A percentile compares a stretch with the other conserved stretches of the same genome.
Evolutionary conservation across 2,113 vertebrate species (phyloP).

Genomic region (Galeopterus variegatus): DNA sequence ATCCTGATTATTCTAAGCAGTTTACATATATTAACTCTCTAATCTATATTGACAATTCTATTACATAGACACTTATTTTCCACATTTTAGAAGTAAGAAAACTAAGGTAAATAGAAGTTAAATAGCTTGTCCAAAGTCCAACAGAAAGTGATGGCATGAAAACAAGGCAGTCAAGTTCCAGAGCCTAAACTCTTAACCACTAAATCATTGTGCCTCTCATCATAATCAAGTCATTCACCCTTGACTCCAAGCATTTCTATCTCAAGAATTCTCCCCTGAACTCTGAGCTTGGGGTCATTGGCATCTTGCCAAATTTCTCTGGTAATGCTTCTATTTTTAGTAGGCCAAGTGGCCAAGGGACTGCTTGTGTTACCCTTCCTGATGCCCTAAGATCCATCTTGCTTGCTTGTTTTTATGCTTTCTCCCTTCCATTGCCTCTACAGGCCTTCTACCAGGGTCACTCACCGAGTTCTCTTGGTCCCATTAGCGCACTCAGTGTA

Average conservation of each 20-base stretch:
- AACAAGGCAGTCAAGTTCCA: not conserved
- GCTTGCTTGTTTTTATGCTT: not conserved
- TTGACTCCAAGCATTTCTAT: constrained; percentile 75
- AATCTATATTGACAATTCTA: not conserved
- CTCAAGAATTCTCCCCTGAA: constrained; percentile 63
- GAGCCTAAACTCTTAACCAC: constrained; percentile 8
- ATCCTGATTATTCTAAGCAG: not conserved
- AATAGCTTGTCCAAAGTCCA: constrained; percentile 17
- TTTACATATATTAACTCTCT: not conserved
- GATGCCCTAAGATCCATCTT: constrained; percentile 35
- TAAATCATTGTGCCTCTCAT: constrained; percentile 35
- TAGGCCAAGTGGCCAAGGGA: constrained; percentile 28
- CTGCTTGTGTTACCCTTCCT: constrained; percentile 35
- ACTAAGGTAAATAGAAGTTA: constrained; percentile 29
- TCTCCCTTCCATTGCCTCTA: not conserved
- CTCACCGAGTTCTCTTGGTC: not conserved
- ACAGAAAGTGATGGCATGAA: not conserved
- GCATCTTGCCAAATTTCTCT: constrained; percentile 58
- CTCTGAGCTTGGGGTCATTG: constrained; percentile 65
- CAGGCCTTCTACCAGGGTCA: not conserved
- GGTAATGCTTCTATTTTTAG: constrained; percentile 71
- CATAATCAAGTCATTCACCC: constrained; percentile 60
- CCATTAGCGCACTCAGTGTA: not conserved
- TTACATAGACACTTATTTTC: not conserved
- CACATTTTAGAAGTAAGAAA: constrained; percentile 51